A percentile compares a stretch with the other conserved stretches of the same genome.
Conservation (phyloP, 2,113 vertebrate genomes). For the Muntiacus reevesi region DNA sequence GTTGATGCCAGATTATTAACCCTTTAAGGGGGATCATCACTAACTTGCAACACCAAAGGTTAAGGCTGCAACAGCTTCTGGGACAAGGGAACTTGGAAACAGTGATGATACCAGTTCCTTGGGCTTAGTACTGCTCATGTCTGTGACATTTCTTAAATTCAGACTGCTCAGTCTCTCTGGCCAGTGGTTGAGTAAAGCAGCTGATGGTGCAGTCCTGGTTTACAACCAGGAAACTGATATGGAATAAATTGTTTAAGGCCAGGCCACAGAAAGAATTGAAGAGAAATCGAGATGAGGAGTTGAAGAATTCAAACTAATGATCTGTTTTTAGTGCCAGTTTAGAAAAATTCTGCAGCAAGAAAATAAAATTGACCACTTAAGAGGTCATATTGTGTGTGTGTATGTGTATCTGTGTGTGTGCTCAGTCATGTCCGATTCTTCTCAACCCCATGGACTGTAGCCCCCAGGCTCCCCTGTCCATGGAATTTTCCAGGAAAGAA, state of each 20-base stretch:
- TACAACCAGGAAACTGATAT: neutral
- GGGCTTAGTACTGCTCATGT: neutral
- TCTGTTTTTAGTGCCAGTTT: neutral
- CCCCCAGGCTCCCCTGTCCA: neutral
- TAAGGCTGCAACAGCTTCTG: neutral
- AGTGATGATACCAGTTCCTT: neutral
- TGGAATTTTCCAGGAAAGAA: neutral
- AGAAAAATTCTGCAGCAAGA: neutral
- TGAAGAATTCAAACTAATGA: neutral
- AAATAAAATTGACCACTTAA: neutral
- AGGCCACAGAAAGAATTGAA: neutral
- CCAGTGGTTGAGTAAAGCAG: neutral
- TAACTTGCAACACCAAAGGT: neutral
- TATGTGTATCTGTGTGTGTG: neutral
- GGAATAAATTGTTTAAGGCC: neutral
- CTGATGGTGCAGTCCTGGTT: neutral
- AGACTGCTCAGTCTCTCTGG: neutral
- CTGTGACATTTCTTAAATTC: neutral
- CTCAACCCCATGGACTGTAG: neutral
- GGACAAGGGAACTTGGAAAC: neutral
- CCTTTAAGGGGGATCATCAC: neutral
- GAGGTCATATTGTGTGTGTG: neutral
- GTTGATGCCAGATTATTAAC: constrained; percentile 39
- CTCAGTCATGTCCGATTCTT: neutral
- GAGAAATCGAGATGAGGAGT: neutral